phyloP scores from a whole-genome alignment of 2,888 invertebrate species.

The Acronicta aceris region DNA sequence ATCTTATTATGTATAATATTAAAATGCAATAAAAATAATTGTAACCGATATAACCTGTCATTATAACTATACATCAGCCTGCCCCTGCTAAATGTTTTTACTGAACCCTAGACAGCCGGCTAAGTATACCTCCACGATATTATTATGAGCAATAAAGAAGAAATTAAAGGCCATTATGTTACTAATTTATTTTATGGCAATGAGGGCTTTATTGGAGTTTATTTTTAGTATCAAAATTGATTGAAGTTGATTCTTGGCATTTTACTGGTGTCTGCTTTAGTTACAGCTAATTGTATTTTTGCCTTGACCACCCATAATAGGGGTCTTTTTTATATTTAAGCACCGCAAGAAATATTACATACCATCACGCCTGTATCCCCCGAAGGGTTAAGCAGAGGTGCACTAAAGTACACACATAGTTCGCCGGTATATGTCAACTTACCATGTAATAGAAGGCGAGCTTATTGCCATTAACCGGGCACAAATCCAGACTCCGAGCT shows the following conservation, averaged over 20 bases:
- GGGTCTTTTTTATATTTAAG: too few relatives aligned
- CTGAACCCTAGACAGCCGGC: constrained; percentile 31
- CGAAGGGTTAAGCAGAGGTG: too few relatives aligned
- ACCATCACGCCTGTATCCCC: too few relatives aligned
- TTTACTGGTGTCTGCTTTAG: constrained; percentile 20
- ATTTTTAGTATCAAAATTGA: constrained; percentile 42
- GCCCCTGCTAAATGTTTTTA: constrained; percentile 29
- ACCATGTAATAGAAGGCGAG: too few relatives aligned
- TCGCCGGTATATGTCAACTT: too few relatives aligned
- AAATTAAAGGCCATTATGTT: constrained; percentile 63
- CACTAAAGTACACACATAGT: too few relatives aligned
- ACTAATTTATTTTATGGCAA: constrained; percentile 61
- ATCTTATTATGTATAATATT: not conserved
- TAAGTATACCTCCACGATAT: constrained; percentile 53
- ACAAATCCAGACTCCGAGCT: too few relatives aligned
- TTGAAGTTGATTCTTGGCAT: constrained; percentile 21
- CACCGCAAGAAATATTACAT: too few relatives aligned
- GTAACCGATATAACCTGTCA: constrained; percentile 12
- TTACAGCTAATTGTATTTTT: not conserved
- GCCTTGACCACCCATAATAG: too few relatives aligned
- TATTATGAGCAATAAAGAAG: constrained; percentile 67
- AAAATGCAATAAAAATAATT: constrained; percentile 5
- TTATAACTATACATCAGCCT: constrained; percentile 21
- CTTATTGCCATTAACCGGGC: too few relatives aligned
- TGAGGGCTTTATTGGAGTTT: constrained; percentile 44